Conservation (phyloP, 2,888 invertebrate genomes). For the Xestia rhomboidea region DNA sequence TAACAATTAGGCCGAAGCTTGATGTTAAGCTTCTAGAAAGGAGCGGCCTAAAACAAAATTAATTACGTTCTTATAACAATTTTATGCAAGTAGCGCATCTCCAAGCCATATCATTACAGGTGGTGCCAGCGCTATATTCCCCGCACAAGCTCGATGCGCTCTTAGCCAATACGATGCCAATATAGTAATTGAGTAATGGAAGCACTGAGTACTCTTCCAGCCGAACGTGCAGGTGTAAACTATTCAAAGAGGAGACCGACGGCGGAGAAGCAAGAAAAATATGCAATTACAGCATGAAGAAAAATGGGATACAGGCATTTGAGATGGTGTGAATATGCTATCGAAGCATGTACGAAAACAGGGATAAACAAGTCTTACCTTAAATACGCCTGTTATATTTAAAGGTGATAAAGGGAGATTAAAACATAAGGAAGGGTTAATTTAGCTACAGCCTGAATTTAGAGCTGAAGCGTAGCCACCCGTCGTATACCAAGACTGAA, state of each 20-base stretch:
- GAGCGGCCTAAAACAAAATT: not conserved
- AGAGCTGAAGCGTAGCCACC: not conserved
- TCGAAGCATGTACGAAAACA: not conserved
- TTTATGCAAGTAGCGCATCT: constrained; percentile 30
- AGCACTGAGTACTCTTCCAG: constrained; percentile 29
- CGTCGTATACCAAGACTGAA: not conserved
- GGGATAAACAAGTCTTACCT: not conserved
- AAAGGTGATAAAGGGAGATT: not conserved
- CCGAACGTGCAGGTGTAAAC: constrained; percentile 5
- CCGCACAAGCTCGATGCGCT: constrained; percentile 12
- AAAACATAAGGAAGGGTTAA: not conserved
- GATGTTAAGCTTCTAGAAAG: not conserved
- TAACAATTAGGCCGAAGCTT: not conserved
- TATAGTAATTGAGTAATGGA: constrained; percentile 33
- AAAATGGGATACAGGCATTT: not conserved
- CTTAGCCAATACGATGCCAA: constrained; percentile 14
- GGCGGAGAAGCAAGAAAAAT: not conserved
- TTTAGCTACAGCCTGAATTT: not conserved
- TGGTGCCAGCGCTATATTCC: not conserved
- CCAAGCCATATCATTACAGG: not conserved
- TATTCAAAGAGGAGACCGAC: not conserved
- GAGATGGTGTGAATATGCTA: not conserved
- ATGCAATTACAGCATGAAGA: constrained; percentile 10
- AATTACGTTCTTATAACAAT: constrained; percentile 30
- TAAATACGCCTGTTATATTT: constrained; percentile 3